phyloP scores from a whole-genome alignment of 2,888 invertebrate genomes.

The Argynnis bischoffii region DNA sequence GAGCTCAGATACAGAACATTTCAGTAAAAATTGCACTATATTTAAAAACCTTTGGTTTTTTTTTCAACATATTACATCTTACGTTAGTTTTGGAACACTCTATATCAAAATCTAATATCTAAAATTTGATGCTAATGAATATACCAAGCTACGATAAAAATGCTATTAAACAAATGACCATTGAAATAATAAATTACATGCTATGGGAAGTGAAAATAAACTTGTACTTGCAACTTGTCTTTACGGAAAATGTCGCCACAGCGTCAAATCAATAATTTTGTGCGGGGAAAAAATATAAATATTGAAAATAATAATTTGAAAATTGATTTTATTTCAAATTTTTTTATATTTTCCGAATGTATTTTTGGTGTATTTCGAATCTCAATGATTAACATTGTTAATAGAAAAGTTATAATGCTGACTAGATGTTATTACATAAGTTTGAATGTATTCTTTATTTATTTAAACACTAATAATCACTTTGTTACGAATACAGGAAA shows the following conservation, averaged over 20 bases:
- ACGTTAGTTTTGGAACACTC: too few relatives aligned
- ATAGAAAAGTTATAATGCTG: background rate
- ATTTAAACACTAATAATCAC: background rate
- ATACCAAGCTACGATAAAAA: background rate
- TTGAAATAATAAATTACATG: background rate
- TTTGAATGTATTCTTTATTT: background rate
- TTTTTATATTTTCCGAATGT: background rate
- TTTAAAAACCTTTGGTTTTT: too few relatives aligned
- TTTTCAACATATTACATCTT: too few relatives aligned
- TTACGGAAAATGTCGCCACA: background rate
- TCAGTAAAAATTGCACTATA: too few relatives aligned
- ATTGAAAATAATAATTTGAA: background rate
- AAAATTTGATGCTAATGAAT: too few relatives aligned
- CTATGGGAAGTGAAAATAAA: background rate
- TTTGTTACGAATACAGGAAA: background rate
- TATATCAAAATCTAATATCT: too few relatives aligned
- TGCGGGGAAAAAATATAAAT: background rate
- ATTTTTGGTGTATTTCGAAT: background rate
- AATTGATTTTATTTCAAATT: conserved; percentile 1
- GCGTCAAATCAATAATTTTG: conserved; percentile 5
- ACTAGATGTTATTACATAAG: background rate
- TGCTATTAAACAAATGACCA: background rate
- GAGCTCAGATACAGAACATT: too few relatives aligned
- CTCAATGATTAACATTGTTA: background rate
- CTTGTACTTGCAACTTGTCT: background rate